Percentiles rank a stretch among this genome's conserved stretches.
phyloP scores from a whole-genome alignment of 2,113 vertebrate species.

The Melierax canorus region DNA sequence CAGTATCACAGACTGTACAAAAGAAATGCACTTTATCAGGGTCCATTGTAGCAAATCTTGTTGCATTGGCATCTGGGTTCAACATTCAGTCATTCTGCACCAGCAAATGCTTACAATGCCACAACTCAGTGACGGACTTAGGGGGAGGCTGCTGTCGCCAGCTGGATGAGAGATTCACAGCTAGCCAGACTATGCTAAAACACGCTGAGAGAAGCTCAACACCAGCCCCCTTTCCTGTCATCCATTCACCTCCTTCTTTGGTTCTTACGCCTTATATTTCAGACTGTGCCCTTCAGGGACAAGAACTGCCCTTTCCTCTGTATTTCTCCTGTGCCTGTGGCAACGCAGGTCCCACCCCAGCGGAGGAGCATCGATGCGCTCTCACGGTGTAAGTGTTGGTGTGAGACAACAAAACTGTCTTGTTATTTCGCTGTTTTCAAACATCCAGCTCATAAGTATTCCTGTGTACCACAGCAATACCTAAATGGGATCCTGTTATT shows the following conservation, averaged over 20 bases:
- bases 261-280: background rate
- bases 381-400: background rate
- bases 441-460: background rate
- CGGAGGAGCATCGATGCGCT: background rate
- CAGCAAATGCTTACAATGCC: background rate
- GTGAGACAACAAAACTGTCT: background rate
- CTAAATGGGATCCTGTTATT: conserved; percentile 6
- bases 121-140: background rate
- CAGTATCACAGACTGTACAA: background rate
- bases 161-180: conserved; percentile 6
- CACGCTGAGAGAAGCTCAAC: background rate
- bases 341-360: background rate
- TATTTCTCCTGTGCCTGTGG: background rate
- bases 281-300: background rate
- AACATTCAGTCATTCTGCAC: background rate
- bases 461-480: background rate
- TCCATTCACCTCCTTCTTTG: background rate
- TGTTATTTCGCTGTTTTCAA: conserved; percentile 13
- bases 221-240: background rate
- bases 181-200: conserved; percentile 27
- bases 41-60: background rate
- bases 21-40: background rate
- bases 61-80: background rate
- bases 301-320: background rate
- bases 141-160: background rate